Conservation (phyloP, 2,797 vertebrate species). For the Clarias fuscus region DNA sequence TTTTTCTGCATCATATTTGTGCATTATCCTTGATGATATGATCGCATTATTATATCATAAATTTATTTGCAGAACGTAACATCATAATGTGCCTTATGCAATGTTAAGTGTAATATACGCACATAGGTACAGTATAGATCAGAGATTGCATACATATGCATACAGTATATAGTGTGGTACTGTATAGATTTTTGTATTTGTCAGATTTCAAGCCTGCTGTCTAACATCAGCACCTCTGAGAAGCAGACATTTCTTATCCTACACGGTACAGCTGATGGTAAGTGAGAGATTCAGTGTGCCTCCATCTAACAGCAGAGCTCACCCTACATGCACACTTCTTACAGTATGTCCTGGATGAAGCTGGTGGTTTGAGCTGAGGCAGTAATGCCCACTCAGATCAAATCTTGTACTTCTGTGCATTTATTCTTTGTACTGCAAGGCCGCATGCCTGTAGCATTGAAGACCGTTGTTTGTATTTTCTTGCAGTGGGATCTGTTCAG, state of each 20-base stretch:
- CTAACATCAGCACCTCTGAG: constrained; percentile 57
- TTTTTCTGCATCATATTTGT: not conserved
- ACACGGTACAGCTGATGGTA: constrained; percentile 76
- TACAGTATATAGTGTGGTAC: not conserved
- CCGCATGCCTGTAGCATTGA: too few relatives aligned
- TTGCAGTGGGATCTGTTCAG: not conserved
- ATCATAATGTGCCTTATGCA: not conserved
- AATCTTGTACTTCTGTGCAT: not conserved
- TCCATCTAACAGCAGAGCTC: constrained; percentile 1
- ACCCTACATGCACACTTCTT: not conserved
- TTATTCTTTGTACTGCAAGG: not conserved
- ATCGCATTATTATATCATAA: not conserved
- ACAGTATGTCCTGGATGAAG: not conserved
- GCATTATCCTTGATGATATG: not conserved
- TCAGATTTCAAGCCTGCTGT: constrained; percentile 71
- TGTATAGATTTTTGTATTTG: constrained; percentile 9
- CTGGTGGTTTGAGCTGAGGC: not conserved
- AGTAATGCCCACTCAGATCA: too few relatives aligned
- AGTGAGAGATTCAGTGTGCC: constrained; percentile 21
- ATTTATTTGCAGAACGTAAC: not conserved
- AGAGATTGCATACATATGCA: not conserved
- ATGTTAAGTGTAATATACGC: not conserved
- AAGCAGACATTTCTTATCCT: constrained; percentile 65
- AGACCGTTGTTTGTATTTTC: too few relatives aligned
- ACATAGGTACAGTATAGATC: not conserved